phyloP scores from a whole-genome alignment of 2,888 invertebrate genomes.

The Aporophyla lueneburgensis region DNA sequence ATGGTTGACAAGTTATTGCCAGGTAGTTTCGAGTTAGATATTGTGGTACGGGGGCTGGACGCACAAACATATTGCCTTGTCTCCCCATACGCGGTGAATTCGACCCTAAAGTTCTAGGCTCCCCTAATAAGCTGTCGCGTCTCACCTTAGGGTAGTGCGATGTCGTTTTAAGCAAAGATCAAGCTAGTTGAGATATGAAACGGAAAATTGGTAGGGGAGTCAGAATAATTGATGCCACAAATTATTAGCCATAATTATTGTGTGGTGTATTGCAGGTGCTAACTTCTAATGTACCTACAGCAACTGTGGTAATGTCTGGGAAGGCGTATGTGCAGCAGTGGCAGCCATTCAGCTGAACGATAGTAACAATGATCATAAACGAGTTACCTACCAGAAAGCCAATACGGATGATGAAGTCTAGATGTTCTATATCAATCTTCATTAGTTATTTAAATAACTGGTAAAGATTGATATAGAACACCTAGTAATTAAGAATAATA shows the following conservation, averaged over 20 bases:
- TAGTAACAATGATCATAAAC: not conserved
- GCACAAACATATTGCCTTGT: slow-evolving; percentile 85
- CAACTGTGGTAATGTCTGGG: not conserved
- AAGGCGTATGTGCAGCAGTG: no score
- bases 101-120: slow-evolving; percentile 89
- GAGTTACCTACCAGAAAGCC: not conserved
- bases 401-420: not conserved
- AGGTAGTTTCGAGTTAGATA: slow-evolving; percentile 68
- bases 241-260: not conserved
- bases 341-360: no score
- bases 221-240: slow-evolving; percentile 18
- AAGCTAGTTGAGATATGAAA: slow-evolving; percentile 45
- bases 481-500: no score
- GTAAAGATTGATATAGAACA: no score
- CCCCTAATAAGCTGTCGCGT: slow-evolving; percentile 89
- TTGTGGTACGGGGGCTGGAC: slow-evolving; percentile 76
- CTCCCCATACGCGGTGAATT: slow-evolving; percentile 83
- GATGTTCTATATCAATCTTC: not conserved
- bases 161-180: slow-evolving; percentile 75
- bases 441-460: no score
- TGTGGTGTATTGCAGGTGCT: not conserved
- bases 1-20: slow-evolving; percentile 69
- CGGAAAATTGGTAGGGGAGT: slow-evolving; percentile 19
- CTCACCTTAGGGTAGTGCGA: slow-evolving; percentile 86
- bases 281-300: no score